phyloP scores from a whole-genome alignment of 2,888 invertebrate genomes.

The Ochropleura plecta region DNA sequence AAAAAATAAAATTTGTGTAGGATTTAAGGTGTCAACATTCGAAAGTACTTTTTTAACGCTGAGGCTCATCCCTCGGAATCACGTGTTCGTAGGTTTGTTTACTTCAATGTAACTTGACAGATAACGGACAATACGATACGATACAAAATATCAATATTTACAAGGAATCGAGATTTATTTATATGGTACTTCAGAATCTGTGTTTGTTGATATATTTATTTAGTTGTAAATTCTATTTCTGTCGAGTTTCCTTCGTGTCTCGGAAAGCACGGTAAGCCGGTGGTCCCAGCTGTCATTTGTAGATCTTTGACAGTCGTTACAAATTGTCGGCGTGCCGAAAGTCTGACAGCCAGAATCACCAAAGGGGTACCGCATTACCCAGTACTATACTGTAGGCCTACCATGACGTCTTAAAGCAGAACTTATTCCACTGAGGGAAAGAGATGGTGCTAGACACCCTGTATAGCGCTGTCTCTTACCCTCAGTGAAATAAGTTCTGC shows the following conservation, averaged over 20 bases:
- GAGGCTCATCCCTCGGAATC: not conserved
- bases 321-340: too few species aligned
- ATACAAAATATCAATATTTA: conserved; percentile 47
- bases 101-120: conserved; percentile 48
- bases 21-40: not conserved
- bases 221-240: conserved; percentile 11
- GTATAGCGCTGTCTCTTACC: too few species aligned
- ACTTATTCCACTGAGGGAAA: too few species aligned
- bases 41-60: not conserved
- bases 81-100: conserved; percentile 18
- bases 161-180: conserved; percentile 39
- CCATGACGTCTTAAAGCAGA: too few species aligned
- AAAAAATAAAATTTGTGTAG: not conserved
- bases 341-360: too few species aligned
- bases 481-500: too few species aligned
- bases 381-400: too few species aligned
- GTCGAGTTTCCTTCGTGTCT: not conserved
- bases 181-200: conserved; percentile 35
- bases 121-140: conserved; percentile 46
- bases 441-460: too few species aligned
- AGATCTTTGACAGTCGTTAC: too few species aligned
- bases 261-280: too few species aligned
- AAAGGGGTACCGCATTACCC: too few species aligned
- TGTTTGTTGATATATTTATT: conserved; percentile 15
- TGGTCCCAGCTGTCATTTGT: too few species aligned